Percentiles rank a stretch among this genome's conserved stretches.
Conservation (phyloP, 2,888 invertebrate genomes). For the Mellilla xanthometata region DNA sequence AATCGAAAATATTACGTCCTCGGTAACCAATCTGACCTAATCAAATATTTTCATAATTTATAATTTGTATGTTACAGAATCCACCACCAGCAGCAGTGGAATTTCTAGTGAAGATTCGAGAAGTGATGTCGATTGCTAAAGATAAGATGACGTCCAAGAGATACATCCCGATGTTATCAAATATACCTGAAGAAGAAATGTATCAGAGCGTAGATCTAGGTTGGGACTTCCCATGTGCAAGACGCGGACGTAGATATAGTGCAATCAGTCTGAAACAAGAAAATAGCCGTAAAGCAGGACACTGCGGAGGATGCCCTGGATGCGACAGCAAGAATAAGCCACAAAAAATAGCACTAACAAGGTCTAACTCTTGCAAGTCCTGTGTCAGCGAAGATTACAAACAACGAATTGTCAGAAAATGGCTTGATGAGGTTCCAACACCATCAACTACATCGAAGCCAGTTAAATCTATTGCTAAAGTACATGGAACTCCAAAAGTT, state of each 20-base stretch:
- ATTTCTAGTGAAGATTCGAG: constrained; percentile 93
- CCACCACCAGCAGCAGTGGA: constrained; percentile 96
- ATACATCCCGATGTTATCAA: constrained; percentile 89
- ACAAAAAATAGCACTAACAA: constrained; percentile 55
- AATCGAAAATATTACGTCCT: not conserved
- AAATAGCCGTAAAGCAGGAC: constrained; percentile 81
- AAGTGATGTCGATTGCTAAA: constrained; percentile 94
- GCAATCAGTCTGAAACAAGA: constrained; percentile 84
- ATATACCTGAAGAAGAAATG: constrained; percentile 91
- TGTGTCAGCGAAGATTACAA: constrained; percentile 86
- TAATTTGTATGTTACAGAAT: constrained; percentile 78
- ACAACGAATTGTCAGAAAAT: constrained; percentile 88
- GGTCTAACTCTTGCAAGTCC: constrained; percentile 80
- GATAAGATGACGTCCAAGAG: constrained; percentile 92
- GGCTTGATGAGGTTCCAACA: constrained; percentile 88
- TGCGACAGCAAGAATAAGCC: constrained; percentile 73
- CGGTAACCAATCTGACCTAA: not conserved
- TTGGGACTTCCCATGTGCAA: constrained; percentile 73
- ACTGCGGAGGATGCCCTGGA: constrained; percentile 87
- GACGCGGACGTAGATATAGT: constrained; percentile 79
- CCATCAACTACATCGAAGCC: constrained; percentile 46
- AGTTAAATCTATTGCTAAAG: constrained; percentile 66
- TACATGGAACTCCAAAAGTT: constrained; percentile 66
- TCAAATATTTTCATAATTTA: not conserved
- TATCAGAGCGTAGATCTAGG: constrained; percentile 74